Evolutionary conservation across 2,113 vertebrate genomes (phyloP).

Genomic region (Planiliza haematocheilus): DNA sequence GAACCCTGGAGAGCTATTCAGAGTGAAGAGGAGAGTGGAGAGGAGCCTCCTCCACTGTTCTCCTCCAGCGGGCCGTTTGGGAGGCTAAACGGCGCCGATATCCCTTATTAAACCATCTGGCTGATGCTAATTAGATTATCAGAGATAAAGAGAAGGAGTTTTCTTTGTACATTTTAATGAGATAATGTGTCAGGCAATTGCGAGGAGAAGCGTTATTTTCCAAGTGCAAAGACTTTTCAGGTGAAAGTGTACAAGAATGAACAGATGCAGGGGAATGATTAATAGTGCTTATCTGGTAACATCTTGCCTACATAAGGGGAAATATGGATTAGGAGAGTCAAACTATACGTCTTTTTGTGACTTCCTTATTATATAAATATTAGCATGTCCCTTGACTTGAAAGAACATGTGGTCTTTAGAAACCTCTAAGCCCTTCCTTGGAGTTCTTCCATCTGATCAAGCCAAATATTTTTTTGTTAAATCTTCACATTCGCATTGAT

Average conservation of each 20-base stretch:
- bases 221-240: constrained; percentile 77
- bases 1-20: constrained; percentile 87
- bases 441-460: constrained; percentile 4
- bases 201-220: constrained; percentile 73
- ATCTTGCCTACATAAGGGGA: constrained; percentile 79
- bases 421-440: not conserved
- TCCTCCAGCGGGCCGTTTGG: constrained; percentile 84
- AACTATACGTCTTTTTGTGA: constrained; percentile 37
- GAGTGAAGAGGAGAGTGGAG: constrained; percentile 78
- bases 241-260: constrained; percentile 79
- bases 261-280: constrained; percentile 82
- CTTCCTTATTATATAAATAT: constrained; percentile 21
- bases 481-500: not conserved
- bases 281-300: constrained; percentile 78
- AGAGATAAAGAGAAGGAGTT: constrained; percentile 88
- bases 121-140: constrained; percentile 89
- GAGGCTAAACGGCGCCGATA: constrained; percentile 84
- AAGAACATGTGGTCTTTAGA: constrained; percentile 3
- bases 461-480: not conserved
- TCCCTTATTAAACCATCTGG: constrained; percentile 90
- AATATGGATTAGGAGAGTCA: constrained; percentile 62
- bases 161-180: constrained; percentile 89
- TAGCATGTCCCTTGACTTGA: constrained; percentile 5
- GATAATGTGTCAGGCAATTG: constrained; percentile 85
- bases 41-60: constrained; percentile 80